These are phyloP conservation scores for Ennomos erosarius DNA, from an alignment of 2,888 invertebrate genomes.

Conservation along the genomic window DNA sequence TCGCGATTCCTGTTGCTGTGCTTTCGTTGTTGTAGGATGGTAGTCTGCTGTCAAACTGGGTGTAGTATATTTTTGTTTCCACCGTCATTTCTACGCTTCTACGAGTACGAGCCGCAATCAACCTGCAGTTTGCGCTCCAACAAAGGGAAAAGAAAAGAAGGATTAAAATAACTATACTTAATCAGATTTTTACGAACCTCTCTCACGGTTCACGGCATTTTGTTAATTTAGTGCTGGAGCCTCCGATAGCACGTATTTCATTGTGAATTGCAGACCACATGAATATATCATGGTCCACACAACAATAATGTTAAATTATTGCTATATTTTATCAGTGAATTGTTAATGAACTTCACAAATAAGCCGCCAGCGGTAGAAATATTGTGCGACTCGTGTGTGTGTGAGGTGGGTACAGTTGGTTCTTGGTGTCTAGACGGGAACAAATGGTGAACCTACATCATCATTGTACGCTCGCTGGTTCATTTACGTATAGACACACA, in stretches of 20 bases:
- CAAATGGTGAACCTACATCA: neutral
- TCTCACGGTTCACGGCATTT: neutral
- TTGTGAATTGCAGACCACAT: neutral
- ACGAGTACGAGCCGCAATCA: neutral
- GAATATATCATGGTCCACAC: slow-evolving; percentile 7
- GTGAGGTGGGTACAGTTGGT: neutral
- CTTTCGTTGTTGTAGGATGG: too few species aligned
- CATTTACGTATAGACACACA: too few species aligned
- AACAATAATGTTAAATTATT: slow-evolving; percentile 13
- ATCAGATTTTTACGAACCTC: slow-evolving; percentile 2
- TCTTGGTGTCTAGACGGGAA: neutral
- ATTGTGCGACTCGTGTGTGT: neutral
- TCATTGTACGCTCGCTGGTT: too few species aligned
- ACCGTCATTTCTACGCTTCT: neutral
- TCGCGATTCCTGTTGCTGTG: neutral
- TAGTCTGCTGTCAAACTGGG: too few species aligned
- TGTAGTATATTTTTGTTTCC: too few species aligned
- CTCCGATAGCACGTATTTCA: neutral
- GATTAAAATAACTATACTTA: neutral
- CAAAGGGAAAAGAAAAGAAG: too few species aligned
- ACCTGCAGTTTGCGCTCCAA: neutral
- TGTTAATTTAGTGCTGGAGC: too few species aligned
- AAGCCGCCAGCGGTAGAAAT: slow-evolving; percentile 3
- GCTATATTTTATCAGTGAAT: slow-evolving; percentile 10
- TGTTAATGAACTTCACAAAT: slow-evolving; percentile 12